Evolutionary conservation across 2,797 vertebrate species (phyloP).

Genomic region (Rhynchonycteris naso): DNA sequence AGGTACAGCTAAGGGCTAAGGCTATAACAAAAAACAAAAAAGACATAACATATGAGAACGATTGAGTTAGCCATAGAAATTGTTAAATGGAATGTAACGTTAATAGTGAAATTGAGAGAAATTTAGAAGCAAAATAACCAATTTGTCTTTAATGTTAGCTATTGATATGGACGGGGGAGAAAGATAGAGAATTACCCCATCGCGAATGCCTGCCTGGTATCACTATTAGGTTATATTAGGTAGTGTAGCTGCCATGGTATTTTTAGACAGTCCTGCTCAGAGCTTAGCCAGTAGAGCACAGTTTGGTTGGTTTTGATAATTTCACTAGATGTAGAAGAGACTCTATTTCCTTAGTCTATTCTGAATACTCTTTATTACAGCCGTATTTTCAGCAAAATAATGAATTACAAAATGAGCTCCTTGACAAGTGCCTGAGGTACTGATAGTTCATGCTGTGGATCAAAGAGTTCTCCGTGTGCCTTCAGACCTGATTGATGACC

Average conservation of each 20-base stretch:
- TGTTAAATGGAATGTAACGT: background rate
- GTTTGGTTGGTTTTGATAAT: background rate
- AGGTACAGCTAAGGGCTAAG: background rate
- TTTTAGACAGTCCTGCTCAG: background rate
- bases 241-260: fast-evolving
- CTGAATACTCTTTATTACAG: background rate
- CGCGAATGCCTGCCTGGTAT: background rate
- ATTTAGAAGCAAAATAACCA: background rate
- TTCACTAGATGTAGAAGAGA: background rate
- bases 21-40: background rate
- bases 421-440: background rate
- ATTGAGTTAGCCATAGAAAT: background rate
- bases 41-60: background rate
- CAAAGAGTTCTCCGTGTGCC: background rate
- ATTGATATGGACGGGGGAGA: background rate
- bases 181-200: background rate
- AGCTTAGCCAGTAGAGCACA: background rate
- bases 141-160: background rate
- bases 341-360: background rate
- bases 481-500: background rate
- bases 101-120: background rate
- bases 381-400: background rate
- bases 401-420: background rate
- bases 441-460: background rate
- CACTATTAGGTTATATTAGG: background rate